phyloP scores from a whole-genome alignment of 2,113 vertebrate species.

The Montifringilla adamsi region DNA sequence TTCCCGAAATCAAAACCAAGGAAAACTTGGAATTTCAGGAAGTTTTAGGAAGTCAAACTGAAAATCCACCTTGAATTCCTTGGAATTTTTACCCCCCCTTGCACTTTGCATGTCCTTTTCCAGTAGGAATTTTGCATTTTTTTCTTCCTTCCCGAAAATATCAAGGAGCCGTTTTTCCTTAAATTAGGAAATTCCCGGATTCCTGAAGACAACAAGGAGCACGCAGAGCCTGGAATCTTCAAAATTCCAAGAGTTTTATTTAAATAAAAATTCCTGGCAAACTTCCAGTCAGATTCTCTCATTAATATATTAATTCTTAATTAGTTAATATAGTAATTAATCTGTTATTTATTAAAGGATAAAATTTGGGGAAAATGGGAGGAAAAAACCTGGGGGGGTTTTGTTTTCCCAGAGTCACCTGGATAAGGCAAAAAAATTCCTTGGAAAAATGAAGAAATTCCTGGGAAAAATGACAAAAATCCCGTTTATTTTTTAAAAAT shows the following conservation, averaged over 20 bases:
- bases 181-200: not conserved
- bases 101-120: not conserved
- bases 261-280: not conserved
- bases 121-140: not conserved
- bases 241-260: not conserved
- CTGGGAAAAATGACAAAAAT: too few relatives aligned
- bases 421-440: not conserved
- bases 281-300: not conserved
- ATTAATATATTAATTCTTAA: too few relatives aligned
- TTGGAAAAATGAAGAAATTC: not conserved
- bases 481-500: too few relatives aligned
- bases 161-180: not conserved
- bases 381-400: not conserved
- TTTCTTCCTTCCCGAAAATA: not conserved
- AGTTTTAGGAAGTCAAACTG: not conserved
- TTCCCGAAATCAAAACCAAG: not conserved
- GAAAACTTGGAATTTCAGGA: not conserved
- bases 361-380: too few relatives aligned
- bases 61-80: not conserved
- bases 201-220: not conserved
- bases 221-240: not conserved
- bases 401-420: not conserved
- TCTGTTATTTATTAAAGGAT: too few relatives aligned
- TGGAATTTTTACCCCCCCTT: not conserved
- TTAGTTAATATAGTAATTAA: too few relatives aligned